Conservation (phyloP, 2,888 invertebrate species). For the Thysanoteuthis rhombus region DNA sequence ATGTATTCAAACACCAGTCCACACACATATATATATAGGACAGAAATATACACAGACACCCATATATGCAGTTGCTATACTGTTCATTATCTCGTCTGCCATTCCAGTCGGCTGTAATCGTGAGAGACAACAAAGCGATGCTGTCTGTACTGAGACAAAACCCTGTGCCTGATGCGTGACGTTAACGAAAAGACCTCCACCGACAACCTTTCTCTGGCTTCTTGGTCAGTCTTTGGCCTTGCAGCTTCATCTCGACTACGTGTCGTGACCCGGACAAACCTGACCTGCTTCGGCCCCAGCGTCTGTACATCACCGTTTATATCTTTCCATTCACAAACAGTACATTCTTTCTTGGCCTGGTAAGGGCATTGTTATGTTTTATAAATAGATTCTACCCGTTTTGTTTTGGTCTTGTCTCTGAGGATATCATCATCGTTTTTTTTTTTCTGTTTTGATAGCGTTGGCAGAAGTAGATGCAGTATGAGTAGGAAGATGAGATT, state of each 20-base stretch:
- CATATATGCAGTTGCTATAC: no score
- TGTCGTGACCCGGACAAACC: slow-evolving; percentile 12
- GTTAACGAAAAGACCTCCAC: not conserved
- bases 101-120: not conserved
- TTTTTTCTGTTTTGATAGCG: not conserved
- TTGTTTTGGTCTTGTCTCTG: not conserved
- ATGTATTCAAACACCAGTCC: not conserved
- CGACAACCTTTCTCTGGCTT: not conserved
- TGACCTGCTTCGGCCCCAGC: not conserved
- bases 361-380: not conserved
- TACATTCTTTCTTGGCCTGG: not conserved
- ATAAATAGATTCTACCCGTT: not conserved
- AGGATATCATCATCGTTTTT: not conserved
- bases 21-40: not conserved
- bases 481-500: not conserved
- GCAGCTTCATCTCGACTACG: not conserved
- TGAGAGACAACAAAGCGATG: not conserved
- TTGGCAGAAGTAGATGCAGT: not conserved
- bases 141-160: not conserved
- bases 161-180: not conserved
- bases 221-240: not conserved
- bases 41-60: not conserved
- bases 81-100: not conserved
- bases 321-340: not conserved
- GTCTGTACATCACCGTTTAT: not conserved